These are phyloP conservation scores for Pseudochaenichthys georgianus DNA, from an alignment of 2,797 vertebrate genomes.

Conservation along the genomic window DNA sequence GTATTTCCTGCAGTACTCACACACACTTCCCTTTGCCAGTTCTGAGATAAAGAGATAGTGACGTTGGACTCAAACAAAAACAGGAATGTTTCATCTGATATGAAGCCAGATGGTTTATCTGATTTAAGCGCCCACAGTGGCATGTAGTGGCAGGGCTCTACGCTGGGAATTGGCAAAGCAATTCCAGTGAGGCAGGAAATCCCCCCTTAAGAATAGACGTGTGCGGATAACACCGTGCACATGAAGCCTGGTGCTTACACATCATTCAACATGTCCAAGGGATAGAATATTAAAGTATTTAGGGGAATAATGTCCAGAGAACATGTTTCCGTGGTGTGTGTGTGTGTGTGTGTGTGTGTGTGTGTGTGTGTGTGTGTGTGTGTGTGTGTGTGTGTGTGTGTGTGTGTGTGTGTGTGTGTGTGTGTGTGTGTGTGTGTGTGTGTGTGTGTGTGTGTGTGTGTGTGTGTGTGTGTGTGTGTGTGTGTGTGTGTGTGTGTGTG, in stretches of 20 bases:
- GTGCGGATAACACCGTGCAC: conserved; percentile 11
- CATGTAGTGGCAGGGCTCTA: conserved; percentile 30
- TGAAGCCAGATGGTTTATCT: conserved; percentile 43
- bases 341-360: neutral
- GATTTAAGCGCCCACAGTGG: conserved; percentile 36
- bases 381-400: too few species aligned
- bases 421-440: too few species aligned
- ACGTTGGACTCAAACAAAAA: conserved; percentile 21
- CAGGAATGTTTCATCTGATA: conserved; percentile 43
- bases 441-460: neutral
- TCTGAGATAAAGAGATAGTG: conserved; percentile 44
- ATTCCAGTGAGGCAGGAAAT: conserved; percentile 10
- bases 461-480: neutral
- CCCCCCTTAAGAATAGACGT: conserved; percentile 12
- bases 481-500: neutral
- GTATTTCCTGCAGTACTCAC: neutral
- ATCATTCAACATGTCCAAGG: conserved; percentile 13
- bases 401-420: too few species aligned
- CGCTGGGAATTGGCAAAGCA: conserved; percentile 5
- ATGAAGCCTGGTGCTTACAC: conserved; percentile 11
- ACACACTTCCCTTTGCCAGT: conserved; percentile 24
- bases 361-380: too few species aligned
- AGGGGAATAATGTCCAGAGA: conserved; percentile 18
- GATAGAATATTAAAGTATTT: conserved; percentile 28
- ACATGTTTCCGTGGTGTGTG: neutral